phyloP scores from a whole-genome alignment of 2,888 invertebrate species.

The Rotaria socialis region DNA sequence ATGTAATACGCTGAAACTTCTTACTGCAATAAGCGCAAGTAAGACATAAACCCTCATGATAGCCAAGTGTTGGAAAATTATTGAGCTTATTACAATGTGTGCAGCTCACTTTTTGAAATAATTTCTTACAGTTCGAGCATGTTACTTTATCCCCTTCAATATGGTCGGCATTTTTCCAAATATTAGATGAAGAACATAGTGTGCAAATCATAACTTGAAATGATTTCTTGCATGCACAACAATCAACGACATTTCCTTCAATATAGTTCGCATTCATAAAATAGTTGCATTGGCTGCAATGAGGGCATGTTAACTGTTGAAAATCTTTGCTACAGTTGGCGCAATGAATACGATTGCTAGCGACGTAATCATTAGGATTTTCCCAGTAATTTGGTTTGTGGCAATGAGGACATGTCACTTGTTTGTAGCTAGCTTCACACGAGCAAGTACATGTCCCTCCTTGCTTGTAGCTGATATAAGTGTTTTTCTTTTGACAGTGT shows the following conservation, averaged over 20 bases:
- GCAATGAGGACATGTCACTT: conserved; percentile 1
- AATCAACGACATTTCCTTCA: not conserved
- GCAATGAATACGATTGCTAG: not conserved
- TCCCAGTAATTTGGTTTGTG: not conserved
- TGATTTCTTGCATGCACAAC: too few species aligned
- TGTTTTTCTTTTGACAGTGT: not conserved
- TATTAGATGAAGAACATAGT: too few species aligned
- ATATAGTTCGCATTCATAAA: not conserved
- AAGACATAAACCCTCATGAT: not conserved
- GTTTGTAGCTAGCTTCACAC: not conserved
- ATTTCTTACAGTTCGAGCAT: too few species aligned
- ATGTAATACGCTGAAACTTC: not conserved
- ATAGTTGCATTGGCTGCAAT: not conserved
- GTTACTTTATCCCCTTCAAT: too few species aligned
- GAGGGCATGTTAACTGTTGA: not conserved
- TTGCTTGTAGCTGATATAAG: not conserved
- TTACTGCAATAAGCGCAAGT: not conserved
- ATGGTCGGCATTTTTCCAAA: too few species aligned
- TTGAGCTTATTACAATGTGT: too few species aligned
- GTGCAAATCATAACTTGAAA: too few species aligned
- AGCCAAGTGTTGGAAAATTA: too few species aligned
- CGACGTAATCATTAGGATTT: not conserved
- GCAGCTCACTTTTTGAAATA: too few species aligned
- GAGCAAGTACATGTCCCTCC: not conserved
- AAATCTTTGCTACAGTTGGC: not conserved